Percentiles rank a stretch among this genome's conserved stretches.
phyloP scores from a whole-genome alignment of 2,113 vertebrate genomes.

The Todiramphus saurophagus region DNA sequence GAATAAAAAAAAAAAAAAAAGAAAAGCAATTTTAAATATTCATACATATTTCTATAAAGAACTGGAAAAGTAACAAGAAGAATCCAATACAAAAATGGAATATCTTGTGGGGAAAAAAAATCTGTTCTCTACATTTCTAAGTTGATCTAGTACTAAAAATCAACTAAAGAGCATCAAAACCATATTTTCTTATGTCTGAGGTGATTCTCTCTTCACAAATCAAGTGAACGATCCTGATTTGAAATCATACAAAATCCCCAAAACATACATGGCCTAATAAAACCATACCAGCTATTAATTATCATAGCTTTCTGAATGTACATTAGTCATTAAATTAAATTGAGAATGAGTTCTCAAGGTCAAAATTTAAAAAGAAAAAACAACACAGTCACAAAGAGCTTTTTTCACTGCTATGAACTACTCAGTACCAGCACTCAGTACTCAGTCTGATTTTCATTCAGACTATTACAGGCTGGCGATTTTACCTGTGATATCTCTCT shows the following conservation, averaged over 20 bases:
- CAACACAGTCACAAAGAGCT: not conserved
- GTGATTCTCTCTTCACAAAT: not conserved
- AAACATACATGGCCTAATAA: not conserved
- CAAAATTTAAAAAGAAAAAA: not conserved
- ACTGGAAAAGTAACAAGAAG: not conserved
- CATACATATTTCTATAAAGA: not conserved
- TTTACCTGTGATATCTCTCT: not conserved
- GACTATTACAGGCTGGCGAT: not conserved
- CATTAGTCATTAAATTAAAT: not conserved
- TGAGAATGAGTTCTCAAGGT: not conserved
- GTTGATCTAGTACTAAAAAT: not conserved
- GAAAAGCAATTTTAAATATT: no score
- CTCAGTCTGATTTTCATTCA: not conserved
- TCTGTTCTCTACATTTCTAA: not conserved
- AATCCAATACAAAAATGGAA: not conserved
- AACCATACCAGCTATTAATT: not conserved
- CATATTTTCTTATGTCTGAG: not conserved
- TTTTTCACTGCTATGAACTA: not conserved
- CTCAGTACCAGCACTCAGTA: not conserved
- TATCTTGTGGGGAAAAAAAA: no score
- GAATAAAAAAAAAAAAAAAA: not conserved
- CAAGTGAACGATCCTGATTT: not conserved
- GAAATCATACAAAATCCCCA: not conserved
- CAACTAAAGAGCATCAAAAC: not conserved
- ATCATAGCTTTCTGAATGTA: not conserved